Evolutionary conservation across 2,888 invertebrate genomes (phyloP).

Genomic region (Loripinus fragilis): DNA sequence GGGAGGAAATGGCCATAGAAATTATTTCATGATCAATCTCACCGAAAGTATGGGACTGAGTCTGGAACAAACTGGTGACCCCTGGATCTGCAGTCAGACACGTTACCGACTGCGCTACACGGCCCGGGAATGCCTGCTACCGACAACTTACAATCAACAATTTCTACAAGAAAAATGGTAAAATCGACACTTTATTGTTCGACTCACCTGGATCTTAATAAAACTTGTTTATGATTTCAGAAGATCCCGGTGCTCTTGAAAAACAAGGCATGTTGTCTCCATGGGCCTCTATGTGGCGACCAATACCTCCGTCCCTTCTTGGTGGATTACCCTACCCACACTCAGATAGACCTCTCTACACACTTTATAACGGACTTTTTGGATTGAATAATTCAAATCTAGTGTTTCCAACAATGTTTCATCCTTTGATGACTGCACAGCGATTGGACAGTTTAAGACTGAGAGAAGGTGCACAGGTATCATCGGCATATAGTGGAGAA

Average conservation of each 20-base stretch:
- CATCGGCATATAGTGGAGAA: conserved; percentile 55
- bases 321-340: conserved; percentile 60
- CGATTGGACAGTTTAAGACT: conserved; percentile 63
- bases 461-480: conserved; percentile 59
- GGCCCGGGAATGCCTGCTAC: too few species aligned
- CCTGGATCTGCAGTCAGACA: too few species aligned
- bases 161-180: too few species aligned
- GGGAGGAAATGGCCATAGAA: too few species aligned
- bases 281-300: conserved; percentile 72
- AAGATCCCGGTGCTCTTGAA: conserved; percentile 67
- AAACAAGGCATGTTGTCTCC: conserved; percentile 69
- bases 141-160: too few species aligned
- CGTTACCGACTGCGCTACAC: too few species aligned
- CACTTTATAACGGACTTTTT: conserved; percentile 72
- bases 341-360: conserved; percentile 68
- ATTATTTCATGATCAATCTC: too few species aligned
- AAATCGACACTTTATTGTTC: too few species aligned
- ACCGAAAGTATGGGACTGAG: too few species aligned
- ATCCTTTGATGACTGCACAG: conserved; percentile 62
- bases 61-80: too few species aligned
- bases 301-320: conserved; percentile 69
- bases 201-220: neutral
- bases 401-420: conserved; percentile 66
- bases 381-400: conserved; percentile 69
- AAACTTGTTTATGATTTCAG: conserved; percentile 59